Conservation (phyloP, 2,797 vertebrate species). For the Lophius americanus region DNA sequence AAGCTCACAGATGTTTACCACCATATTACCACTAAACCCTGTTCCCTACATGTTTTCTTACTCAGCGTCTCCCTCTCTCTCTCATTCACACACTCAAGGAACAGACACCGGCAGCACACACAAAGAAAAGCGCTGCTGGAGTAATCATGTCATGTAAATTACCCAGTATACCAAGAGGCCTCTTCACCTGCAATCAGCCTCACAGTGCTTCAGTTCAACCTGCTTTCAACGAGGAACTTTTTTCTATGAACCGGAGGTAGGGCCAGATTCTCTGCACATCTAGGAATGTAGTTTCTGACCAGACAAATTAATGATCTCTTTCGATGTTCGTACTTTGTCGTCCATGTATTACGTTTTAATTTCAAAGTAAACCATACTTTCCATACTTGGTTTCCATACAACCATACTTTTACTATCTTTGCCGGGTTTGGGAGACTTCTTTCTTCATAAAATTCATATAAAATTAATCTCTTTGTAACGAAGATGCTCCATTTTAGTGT, state of each 20-base stretch:
- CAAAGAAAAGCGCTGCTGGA: constrained; percentile 43
- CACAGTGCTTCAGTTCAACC: constrained; percentile 57
- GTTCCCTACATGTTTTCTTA: constrained; percentile 26
- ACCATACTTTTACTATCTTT: too few relatives aligned
- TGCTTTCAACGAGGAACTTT: constrained; percentile 55
- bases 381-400: too few relatives aligned
- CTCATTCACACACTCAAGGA: constrained; percentile 1
- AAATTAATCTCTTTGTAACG: too few relatives aligned
- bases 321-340: constrained; percentile 4
- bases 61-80: background rate
- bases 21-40: constrained; percentile 57
- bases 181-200: constrained; percentile 78
- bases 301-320: constrained; percentile 1
- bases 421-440: too few relatives aligned
- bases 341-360: background rate
- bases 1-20: constrained; percentile 74
- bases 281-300: constrained; percentile 17
- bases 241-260: constrained; percentile 33
- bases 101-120: constrained; percentile 24
- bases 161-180: constrained; percentile 72
- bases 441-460: too few relatives aligned
- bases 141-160: constrained; percentile 80
- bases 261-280: constrained; percentile 30
- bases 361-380: background rate
- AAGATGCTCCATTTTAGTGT: too few relatives aligned